Evolutionary conservation across 2,797 vertebrate species (phyloP).

Genomic region (Hirundo rustica): DNA sequence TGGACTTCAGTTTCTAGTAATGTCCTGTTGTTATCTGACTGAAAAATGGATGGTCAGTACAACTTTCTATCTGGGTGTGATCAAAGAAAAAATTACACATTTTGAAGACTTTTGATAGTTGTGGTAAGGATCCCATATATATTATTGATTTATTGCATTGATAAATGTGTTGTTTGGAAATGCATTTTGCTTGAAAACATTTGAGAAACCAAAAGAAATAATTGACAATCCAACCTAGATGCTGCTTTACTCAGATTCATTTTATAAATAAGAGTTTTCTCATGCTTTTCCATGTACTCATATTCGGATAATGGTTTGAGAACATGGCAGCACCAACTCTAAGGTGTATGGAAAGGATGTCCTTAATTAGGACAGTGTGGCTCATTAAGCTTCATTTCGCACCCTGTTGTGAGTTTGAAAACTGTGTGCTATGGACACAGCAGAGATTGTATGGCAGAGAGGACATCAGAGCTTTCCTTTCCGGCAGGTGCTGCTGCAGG

Average conservation of each 20-base stretch:
- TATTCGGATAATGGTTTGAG: background rate
- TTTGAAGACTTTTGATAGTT: background rate
- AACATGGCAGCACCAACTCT: background rate
- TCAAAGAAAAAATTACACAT: background rate
- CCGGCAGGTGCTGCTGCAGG: background rate
- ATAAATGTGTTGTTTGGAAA: background rate
- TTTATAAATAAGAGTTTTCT: background rate
- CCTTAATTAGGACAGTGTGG: background rate
- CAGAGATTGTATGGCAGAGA: background rate
- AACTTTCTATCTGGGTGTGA: background rate
- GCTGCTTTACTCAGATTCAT: background rate
- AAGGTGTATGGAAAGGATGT: background rate
- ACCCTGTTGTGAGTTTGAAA: background rate
- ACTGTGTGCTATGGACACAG: background rate
- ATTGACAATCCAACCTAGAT: background rate
- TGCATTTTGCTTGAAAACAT: background rate
- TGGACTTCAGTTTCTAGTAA: background rate
- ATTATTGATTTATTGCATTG: background rate
- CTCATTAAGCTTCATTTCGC: background rate
- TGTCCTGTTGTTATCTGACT: background rate
- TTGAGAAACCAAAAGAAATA: background rate
- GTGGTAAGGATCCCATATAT: background rate
- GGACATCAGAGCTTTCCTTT: background rate
- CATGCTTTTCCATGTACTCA: accelerated
- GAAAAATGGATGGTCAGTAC: background rate